A percentile compares a stretch with the other conserved stretches of the same genome.
phyloP scores from a whole-genome alignment of 2,797 vertebrate genomes.

The Scleropages formosus region DNA sequence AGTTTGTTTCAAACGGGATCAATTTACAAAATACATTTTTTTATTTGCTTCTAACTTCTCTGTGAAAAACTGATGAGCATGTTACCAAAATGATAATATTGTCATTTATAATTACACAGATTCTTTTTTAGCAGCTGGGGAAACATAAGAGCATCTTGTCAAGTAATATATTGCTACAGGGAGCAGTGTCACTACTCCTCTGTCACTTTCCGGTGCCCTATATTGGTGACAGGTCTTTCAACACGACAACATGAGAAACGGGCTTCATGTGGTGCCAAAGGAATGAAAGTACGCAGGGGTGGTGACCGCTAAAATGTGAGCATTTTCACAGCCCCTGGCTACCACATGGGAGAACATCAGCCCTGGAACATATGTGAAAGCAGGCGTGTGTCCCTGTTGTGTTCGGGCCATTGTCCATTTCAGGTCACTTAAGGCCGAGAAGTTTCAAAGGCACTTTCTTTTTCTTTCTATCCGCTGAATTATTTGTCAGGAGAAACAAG shows the following conservation, averaged over 20 bases:
- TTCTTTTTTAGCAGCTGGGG: neutral
- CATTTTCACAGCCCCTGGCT: conserved; percentile 33
- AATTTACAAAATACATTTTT: too few species aligned
- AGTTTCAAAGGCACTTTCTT: too few species aligned
- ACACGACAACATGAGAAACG: conserved; percentile 28
- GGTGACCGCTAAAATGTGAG: conserved; percentile 41
- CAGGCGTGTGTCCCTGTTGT: neutral
- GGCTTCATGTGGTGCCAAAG: conserved; percentile 20
- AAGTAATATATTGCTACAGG: neutral
- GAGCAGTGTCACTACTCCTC: neutral
- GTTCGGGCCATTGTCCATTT: too few species aligned
- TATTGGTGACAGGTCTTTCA: conserved; percentile 25
- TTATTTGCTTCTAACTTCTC: too few species aligned
- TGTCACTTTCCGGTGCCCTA: conserved; percentile 32
- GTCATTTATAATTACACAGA: neutral
- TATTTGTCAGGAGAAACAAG: too few species aligned
- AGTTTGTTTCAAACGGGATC: too few species aligned
- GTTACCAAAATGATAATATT: too few species aligned
- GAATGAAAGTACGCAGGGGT: conserved; percentile 33
- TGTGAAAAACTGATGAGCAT: too few species aligned
- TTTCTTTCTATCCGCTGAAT: too few species aligned
- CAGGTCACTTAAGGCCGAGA: too few species aligned
- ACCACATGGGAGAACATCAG: conserved; percentile 30
- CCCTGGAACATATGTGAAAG: conserved; percentile 32
- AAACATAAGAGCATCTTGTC: neutral